A percentile compares a stretch with the other conserved stretches of the same genome.
Evolutionary conservation across 2,113 vertebrate species (phyloP).

Genomic region (Turdus rufiventris): DNA sequence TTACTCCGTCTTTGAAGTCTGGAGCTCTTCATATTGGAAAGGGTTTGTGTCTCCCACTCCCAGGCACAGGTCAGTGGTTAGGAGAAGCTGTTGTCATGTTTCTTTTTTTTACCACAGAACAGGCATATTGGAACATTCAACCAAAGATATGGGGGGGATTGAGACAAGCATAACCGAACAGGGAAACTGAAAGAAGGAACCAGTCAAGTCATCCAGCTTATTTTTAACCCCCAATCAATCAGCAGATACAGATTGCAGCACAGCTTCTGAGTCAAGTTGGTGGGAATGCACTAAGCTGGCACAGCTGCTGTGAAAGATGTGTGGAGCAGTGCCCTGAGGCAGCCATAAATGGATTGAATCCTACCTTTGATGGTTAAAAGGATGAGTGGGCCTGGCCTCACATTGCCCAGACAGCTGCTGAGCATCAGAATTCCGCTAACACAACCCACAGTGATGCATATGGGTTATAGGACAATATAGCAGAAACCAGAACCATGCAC

Average conservation of each 20-base stretch:
- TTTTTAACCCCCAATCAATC: neutral
- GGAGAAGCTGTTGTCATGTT: neutral
- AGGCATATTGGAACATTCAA: neutral
- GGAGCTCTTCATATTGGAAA: neutral
- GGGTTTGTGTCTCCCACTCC: neutral
- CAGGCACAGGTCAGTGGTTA: fast-evolving
- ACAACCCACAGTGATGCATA: neutral
- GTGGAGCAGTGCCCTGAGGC: neutral
- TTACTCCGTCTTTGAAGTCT: neutral
- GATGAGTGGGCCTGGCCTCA: neutral
- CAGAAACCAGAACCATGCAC: neutral
- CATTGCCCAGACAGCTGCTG: neutral
- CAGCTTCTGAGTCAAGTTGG: neutral
- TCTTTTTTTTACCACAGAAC: neutral
- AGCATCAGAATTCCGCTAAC: slow-evolving; percentile 27
- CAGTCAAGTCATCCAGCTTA: neutral
- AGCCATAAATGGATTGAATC: neutral
- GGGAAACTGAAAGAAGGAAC: neutral
- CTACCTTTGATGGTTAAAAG: neutral
- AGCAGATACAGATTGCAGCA: neutral
- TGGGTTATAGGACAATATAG: slow-evolving; percentile 30
- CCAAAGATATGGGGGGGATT: neutral
- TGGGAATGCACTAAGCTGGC: neutral
- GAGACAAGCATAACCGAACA: neutral
- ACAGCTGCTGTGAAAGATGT: neutral